Base-by-base conservation (phyloP, 2,113 vertebrate genomes). In the Theristicus caerulescens region DNA sequence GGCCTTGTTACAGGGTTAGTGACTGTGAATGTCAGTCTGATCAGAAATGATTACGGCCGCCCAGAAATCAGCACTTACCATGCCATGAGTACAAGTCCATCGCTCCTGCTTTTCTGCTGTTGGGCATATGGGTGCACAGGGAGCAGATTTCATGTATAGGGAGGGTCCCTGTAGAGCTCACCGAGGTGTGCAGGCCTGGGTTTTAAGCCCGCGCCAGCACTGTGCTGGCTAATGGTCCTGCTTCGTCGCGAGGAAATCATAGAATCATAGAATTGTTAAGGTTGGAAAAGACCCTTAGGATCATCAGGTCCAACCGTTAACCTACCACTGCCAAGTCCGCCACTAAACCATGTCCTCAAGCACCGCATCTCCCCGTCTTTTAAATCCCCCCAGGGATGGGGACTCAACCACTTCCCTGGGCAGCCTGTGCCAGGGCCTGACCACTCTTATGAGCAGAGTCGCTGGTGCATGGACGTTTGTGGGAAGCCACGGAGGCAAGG, bases 11-110 rank as follows among this genome's bases (percentile, higher is more conserved):
- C 14, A n/a, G 67, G 94, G 67, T 96, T 93, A 88, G 58, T 82
- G 82, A 27, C 14, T 74, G 97, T 74, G 84, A 80, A 92, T 49
- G 69, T 88, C 90, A 83, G 69, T 51, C 73, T 91, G 94, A 90
- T 92, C 29, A 16, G 70, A 65, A 94, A 73, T 2, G 5, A 77
- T 59, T 32, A 10, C 21, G 49, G 4, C 86, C 67, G 79, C 82
- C 76, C 94, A 85, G 92, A 73, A 93, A 79, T 72, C 72, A 10
- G n/a, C 2, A 4, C 57, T 55, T 21, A 38, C 69, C 0, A 0
- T 29, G 51, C 74, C 69, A 3, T 0, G 2, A 16, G 44, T 6
- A 9, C 10, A 3, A 59, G 44, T 1, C 59, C 34, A 1, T 69
- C 3, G 0, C 40, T 77, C 9, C 54, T 79, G 36, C 34, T 69